Base-by-base conservation (phyloP, 2,888 invertebrate genomes). In the Phorcus lineatus region DNA sequence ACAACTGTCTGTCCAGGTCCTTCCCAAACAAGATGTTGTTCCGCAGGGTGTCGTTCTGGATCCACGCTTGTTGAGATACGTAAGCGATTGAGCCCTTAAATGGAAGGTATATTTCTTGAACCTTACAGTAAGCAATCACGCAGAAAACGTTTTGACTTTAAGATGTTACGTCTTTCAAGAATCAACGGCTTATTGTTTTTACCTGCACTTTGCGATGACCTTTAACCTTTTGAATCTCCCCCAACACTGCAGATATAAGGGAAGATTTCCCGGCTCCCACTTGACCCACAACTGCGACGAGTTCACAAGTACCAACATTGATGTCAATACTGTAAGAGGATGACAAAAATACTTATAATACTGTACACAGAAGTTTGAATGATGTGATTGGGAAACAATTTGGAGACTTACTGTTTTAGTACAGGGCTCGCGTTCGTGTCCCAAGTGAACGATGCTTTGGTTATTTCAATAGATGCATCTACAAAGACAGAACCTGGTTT, bases 11-110 rank as follows among this genome's bases (percentile, higher is more conserved):
- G 90, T 97, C 95, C 67, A 95, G 94, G 0, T 94, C 89, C 85
- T 96, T 95, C n/a, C 97, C 97, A 93, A 99, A 99, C 22, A 97
- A 91, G 84, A 99, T 97, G 93, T 99, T 99, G 89, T 98, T 96
- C 89, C 96, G 95, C 36, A 99, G 93, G 0, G 98, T 97, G 4
- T 97, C 96, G 93, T 99, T 99, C 93, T 98, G 98, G 80, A 99
- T 98, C 99, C 99, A 99, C 0, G 98, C 97, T 80, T 90, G 88
- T 88, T 94, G 94, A 0, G 94, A 91, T 1, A 94, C 94, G 85
- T 94, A 94, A 0, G 94, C 94, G 1, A 94, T 86, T 2, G 87
- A 84, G 13, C 94, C 94, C 91, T 92, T 84, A 24, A 24, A 24
- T 24, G 13, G 1, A 4, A 57, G n/a, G n/a, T 19, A 55, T 4